phyloP scores from a whole-genome alignment of 2,888 invertebrate species.

The Penaeus monodon region DNA sequence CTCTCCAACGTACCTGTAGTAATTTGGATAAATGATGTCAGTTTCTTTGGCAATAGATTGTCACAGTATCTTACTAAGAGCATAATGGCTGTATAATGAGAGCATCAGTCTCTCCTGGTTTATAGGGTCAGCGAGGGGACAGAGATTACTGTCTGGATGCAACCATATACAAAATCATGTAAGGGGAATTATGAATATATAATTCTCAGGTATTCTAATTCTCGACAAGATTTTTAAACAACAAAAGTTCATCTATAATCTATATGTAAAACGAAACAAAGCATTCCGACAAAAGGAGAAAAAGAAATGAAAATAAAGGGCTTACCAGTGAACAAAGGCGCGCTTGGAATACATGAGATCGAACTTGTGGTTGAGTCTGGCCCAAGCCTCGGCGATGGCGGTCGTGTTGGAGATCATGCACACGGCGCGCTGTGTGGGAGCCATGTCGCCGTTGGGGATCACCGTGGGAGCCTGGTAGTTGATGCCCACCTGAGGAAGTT shows the following conservation, averaged over 20 bases:
- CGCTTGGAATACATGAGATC: constrained; percentile 85
- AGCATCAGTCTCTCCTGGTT: too few relatives aligned
- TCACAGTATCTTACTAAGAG: not conserved
- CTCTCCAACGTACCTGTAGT: constrained; percentile 70
- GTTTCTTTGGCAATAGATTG: not conserved
- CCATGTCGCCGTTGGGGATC: constrained; percentile 68
- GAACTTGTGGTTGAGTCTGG: constrained; percentile 81
- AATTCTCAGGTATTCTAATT: too few relatives aligned
- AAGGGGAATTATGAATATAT: too few relatives aligned
- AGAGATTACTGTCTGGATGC: too few relatives aligned
- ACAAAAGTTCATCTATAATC: too few relatives aligned
- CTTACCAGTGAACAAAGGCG: constrained; percentile 89
- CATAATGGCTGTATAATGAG: not conserved
- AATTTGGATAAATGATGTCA: not conserved
- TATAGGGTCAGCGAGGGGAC: too few relatives aligned
- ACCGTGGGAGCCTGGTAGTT: constrained; percentile 71
- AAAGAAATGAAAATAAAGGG: constrained; percentile 67
- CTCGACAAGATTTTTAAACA: too few relatives aligned
- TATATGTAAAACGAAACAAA: too few relatives aligned
- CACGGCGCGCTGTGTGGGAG: constrained; percentile 73
- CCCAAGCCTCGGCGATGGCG: constrained; percentile 93
- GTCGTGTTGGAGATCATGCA: constrained; percentile 86
- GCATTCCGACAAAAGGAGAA: too few relatives aligned
- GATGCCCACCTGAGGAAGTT: constrained; percentile 68
- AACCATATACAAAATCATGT: too few relatives aligned